Percentiles rank a stretch among this genome's conserved stretches.
Evolutionary conservation across 2,797 vertebrate species (phyloP).

Genomic region (Spheniscus humboldti): DNA sequence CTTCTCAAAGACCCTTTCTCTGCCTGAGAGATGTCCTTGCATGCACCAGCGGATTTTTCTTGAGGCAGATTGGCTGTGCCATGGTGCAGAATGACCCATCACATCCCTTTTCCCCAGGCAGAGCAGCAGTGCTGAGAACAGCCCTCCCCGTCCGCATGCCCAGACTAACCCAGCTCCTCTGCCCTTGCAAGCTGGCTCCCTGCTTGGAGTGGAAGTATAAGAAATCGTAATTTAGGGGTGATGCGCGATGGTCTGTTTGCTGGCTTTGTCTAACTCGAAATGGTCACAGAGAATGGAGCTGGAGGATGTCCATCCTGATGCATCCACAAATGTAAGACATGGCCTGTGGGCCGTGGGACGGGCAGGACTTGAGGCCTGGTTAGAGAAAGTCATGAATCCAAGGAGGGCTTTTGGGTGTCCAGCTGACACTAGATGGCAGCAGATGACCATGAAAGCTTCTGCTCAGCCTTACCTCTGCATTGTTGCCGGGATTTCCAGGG

Average conservation of each 20-base stretch:
- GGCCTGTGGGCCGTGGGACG: too few species aligned
- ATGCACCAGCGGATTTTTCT: neutral
- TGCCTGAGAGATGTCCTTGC: neutral
- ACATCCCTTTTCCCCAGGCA: neutral
- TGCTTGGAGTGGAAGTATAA: neutral
- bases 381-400: accelerated
- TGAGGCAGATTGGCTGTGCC: neutral
- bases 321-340: accelerated
- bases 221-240: neutral
- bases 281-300: neutral
- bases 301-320: neutral
- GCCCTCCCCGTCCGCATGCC: neutral
- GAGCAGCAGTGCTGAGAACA: neutral
- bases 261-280: neutral
- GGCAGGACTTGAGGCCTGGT: neutral
- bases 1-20: neutral
- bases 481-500: neutral
- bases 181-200: neutral
- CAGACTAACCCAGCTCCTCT: neutral
- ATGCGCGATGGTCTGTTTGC: neutral
- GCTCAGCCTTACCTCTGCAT: accelerated
- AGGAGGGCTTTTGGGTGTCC: too few species aligned
- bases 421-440: conserved; percentile 11
- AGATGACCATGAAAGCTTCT: neutral
- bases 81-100: neutral